A percentile compares a stretch with the other conserved stretches of the same genome.
Conservation (phyloP, 2,888 invertebrate genomes). For the Tetranychus truncatus region DNA sequence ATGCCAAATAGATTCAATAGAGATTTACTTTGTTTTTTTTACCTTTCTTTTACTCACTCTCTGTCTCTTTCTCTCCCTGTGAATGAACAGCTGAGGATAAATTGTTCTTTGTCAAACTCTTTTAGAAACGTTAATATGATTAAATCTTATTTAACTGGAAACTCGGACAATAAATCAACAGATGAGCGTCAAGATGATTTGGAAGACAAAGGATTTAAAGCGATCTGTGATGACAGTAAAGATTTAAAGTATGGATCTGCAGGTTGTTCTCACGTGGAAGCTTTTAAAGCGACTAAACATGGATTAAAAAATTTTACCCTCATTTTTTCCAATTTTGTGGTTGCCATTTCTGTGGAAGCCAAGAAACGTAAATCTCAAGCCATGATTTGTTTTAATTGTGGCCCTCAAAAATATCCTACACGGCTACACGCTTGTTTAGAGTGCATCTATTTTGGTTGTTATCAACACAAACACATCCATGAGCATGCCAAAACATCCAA, state of each 20-base stretch:
- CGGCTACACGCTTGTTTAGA: conserved; percentile 45
- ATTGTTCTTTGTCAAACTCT: background rate
- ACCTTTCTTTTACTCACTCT: too few species aligned
- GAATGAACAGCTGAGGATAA: too few species aligned
- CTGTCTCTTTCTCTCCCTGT: too few species aligned
- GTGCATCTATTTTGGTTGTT: conserved; percentile 85
- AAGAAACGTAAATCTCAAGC: conserved; percentile 17
- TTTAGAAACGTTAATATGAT: background rate
- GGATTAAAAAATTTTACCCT: conserved; percentile 16
- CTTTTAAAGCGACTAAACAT: conserved; percentile 17
- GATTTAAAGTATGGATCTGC: background rate
- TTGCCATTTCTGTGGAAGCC: conserved; percentile 9
- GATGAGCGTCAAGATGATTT: background rate
- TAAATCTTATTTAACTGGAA: background rate
- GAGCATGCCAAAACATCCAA: conserved; percentile 62
- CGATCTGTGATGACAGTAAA: background rate
- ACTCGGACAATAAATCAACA: background rate
- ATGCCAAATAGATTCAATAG: too few species aligned
- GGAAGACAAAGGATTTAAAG: background rate
- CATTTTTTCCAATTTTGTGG: conserved; percentile 16
- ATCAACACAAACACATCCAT: conserved; percentile 53
- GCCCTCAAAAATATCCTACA: conserved; percentile 1
- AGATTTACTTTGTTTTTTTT: too few species aligned
- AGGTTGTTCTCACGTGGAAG: conserved; percentile 17
- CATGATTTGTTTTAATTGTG: conserved; percentile 22